These are phyloP conservation scores for Metalampra italica DNA, from an alignment of 2,888 invertebrate species.

Conservation along the genomic window DNA sequence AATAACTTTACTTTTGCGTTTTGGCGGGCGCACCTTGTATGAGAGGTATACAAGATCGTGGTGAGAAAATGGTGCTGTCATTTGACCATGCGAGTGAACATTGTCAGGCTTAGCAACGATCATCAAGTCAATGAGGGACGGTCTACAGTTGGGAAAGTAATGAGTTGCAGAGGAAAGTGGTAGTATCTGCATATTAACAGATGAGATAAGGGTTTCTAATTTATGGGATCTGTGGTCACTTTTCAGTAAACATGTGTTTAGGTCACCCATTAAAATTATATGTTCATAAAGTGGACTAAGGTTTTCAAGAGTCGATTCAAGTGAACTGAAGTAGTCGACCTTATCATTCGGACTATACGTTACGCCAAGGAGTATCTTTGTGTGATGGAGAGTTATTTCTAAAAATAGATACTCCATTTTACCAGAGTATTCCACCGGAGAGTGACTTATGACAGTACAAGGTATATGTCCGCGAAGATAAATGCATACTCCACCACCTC, in stretches of 20 bases:
- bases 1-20: slow-evolving; percentile 10
- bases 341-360: background rate
- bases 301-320: slow-evolving; percentile 5
- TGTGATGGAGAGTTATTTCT: too few relatives aligned
- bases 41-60: slow-evolving; percentile 14
- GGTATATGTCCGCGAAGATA: too few relatives aligned
- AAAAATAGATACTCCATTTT: too few relatives aligned
- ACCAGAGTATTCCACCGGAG: too few relatives aligned
- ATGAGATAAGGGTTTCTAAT: background rate
- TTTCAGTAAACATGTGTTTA: slow-evolving; percentile 5
- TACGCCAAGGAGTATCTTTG: too few relatives aligned
- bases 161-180: slow-evolving; percentile 4
- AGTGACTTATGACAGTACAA: too few relatives aligned
- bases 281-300: slow-evolving; percentile 2
- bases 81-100: slow-evolving; percentile 12
- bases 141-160: slow-evolving; percentile 3
- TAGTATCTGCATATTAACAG: slow-evolving; percentile 3
- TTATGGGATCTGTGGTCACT: background rate
- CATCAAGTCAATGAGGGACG: slow-evolving; percentile 9
- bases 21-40: slow-evolving; percentile 11
- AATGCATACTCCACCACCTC: too few relatives aligned
- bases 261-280: slow-evolving; percentile 6
- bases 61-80: slow-evolving; percentile 12
- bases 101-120: slow-evolving; percentile 5
- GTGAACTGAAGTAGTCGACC: slow-evolving; percentile 6